Percentiles rank a stretch among this genome's conserved stretches.
Conservation (phyloP, 2,888 invertebrate genomes). For the Tribolium freemani region DNA sequence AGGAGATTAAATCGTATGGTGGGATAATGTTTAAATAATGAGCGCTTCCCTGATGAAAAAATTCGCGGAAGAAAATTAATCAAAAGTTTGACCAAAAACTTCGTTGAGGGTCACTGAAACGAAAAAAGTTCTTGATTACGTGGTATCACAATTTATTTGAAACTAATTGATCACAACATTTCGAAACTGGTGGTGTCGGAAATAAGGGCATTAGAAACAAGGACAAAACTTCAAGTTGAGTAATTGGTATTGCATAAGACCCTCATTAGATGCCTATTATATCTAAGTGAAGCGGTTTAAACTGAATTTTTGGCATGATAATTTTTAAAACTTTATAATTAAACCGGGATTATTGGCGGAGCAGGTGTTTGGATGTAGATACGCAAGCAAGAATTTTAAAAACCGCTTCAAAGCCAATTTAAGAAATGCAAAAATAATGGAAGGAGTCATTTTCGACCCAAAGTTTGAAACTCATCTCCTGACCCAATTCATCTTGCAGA, state of each 20-base stretch:
- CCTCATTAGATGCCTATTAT: background rate
- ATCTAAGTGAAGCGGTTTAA: no score
- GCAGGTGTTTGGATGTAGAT: background rate
- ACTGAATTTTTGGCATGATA: background rate
- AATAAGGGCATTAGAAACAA: background rate
- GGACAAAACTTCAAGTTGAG: background rate
- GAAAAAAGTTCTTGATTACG: no score
- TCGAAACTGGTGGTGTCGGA: background rate
- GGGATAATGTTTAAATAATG: background rate
- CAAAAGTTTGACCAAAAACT: no score
- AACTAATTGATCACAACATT: background rate
- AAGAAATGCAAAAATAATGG: background rate
- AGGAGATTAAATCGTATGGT: background rate
- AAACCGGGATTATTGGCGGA: background rate
- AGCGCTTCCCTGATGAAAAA: background rate
- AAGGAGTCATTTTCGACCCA: background rate
- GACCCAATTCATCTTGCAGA: background rate
- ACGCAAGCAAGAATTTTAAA: background rate
- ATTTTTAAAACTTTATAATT: background rate
- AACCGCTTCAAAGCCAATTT: background rate
- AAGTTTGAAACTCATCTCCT: slow-evolving; percentile 1
- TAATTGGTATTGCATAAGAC: background rate
- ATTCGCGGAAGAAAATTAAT: no score
- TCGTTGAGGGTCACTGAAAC: no score
- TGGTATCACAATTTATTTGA: no score